These are phyloP conservation scores for Clupea harengus DNA, from an alignment of 2,113 vertebrate species.

Conservation along the genomic window DNA sequence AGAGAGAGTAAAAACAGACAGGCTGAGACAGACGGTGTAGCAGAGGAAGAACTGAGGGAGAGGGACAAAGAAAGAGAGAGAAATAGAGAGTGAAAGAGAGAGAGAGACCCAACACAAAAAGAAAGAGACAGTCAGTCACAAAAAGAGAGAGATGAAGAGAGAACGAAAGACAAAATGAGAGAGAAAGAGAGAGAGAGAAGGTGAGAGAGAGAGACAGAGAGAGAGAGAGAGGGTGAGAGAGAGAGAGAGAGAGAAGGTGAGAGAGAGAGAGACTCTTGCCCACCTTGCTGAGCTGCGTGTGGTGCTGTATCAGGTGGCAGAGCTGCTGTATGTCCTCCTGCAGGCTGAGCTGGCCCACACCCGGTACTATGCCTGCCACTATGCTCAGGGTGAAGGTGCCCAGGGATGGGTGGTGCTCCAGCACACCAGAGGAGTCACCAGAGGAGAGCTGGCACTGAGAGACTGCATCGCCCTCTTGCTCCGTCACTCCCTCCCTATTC, in stretches of 20 bases:
- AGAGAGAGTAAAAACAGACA: neutral
- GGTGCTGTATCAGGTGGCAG: slow-evolving; percentile 54
- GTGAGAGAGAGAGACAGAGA: too few relatives aligned
- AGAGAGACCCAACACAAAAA: neutral
- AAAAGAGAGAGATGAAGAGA: neutral
- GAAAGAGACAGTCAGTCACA: neutral
- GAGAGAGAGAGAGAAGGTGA: slow-evolving; percentile 22
- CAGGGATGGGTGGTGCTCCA: slow-evolving; percentile 77
- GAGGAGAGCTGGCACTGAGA: slow-evolving; percentile 65
- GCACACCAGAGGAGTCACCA: slow-evolving; percentile 61
- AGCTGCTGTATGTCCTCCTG: slow-evolving; percentile 73
- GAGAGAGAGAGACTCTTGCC: slow-evolving; percentile 36
- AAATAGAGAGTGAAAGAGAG: neutral
- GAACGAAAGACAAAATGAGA: neutral
- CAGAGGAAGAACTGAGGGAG: neutral
- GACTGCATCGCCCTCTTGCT: slow-evolving; percentile 62
- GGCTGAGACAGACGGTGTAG: neutral
- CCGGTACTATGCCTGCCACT: slow-evolving; percentile 58
- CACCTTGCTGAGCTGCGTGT: slow-evolving; percentile 61
- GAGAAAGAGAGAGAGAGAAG: too few relatives aligned
- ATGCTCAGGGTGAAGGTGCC: slow-evolving; percentile 80
- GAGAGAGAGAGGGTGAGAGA: slow-evolving; percentile 25
- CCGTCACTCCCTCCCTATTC: slow-evolving; percentile 69
- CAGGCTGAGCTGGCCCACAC: slow-evolving; percentile 58
- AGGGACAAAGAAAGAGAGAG: neutral